Conservation (phyloP, 2,888 invertebrate species). For the Drosophila multiciliata region DNA sequence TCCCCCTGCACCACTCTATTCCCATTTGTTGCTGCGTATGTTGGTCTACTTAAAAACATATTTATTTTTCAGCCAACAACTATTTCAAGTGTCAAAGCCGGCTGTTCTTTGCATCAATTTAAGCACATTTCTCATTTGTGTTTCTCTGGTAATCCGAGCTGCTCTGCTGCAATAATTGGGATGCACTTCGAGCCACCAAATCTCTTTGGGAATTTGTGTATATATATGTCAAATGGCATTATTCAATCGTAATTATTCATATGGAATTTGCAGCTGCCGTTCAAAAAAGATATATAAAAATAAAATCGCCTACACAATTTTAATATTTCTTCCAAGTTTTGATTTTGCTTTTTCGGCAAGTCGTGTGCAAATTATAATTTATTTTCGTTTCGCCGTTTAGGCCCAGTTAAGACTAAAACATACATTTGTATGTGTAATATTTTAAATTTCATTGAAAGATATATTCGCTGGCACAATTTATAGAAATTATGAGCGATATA, state of each 20-base stretch:
- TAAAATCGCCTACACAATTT: conserved; percentile 39
- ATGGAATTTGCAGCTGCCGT: conserved; percentile 58
- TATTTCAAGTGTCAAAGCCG: conserved; percentile 60
- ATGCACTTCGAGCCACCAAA: conserved; percentile 36
- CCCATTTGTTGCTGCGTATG: conserved; percentile 10
- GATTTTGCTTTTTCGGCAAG: conserved; percentile 40
- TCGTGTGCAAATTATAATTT: conserved; percentile 64
- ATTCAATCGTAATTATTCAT: conserved; percentile 59
- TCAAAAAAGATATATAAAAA: background rate
- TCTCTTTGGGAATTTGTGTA: conserved; percentile 17
- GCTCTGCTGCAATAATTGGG: conserved; percentile 16
- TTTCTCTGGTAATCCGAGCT: conserved; percentile 46
- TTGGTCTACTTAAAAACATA: conserved; percentile 33
- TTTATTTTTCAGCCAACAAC: conserved; percentile 45
- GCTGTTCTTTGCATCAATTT: conserved; percentile 48
- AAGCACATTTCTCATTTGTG: conserved; percentile 38
- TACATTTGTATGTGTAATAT: conserved; percentile 8
- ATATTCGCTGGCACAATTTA: conserved; percentile 39
- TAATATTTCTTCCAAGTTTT: conserved; percentile 6
- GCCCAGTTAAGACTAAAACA: conserved; percentile 23
- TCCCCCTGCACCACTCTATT: rapidly evolving
- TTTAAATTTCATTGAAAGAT: conserved; percentile 47
- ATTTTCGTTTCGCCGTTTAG: conserved; percentile 45
- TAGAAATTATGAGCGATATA: conserved; percentile 24
- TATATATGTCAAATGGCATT: conserved; percentile 48